These are phyloP conservation scores for Champsocephalus esox DNA, from an alignment of 2,797 vertebrate genomes.

Conservation along the genomic window DNA sequence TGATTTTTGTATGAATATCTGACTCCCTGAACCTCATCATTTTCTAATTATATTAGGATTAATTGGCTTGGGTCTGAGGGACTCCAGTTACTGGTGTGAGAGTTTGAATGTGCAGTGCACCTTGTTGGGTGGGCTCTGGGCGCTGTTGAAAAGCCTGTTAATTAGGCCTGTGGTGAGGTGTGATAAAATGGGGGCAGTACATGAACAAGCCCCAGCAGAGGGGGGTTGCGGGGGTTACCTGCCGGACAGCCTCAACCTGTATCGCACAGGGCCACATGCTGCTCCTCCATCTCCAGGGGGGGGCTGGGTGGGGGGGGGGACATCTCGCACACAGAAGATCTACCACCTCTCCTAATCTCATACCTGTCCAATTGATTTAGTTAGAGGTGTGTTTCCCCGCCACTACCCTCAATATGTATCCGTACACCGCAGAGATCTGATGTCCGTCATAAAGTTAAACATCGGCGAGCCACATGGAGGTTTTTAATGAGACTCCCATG, in stretches of 20 bases:
- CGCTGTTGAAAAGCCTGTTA: constrained; percentile 71
- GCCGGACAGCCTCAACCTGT: constrained; percentile 58
- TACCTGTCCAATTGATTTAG: constrained; percentile 70
- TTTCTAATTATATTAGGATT: constrained; percentile 86
- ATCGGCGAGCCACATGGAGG: constrained; percentile 49
- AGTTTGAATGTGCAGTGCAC: constrained; percentile 64
- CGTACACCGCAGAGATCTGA: constrained; percentile 52
- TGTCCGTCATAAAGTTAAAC: constrained; percentile 69
- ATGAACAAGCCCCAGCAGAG: constrained; percentile 66
- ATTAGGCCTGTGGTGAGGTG: constrained; percentile 78
- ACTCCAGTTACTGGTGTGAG: constrained; percentile 58
- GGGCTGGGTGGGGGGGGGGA: constrained; percentile 29
- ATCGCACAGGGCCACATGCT: constrained; percentile 62
- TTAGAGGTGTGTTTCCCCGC: constrained; percentile 41
- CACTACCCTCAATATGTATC: constrained; percentile 35
- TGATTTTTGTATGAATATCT: constrained; percentile 78
- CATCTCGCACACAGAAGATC: constrained; percentile 41
- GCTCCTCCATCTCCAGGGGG: constrained; percentile 32
- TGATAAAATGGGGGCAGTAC: constrained; percentile 67
- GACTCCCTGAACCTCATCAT: constrained; percentile 65
- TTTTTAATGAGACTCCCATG: constrained; percentile 69
- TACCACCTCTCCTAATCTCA: constrained; percentile 57
- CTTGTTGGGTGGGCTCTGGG: constrained; percentile 59
- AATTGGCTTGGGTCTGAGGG: constrained; percentile 82
- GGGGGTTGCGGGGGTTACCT: constrained; percentile 52